These are phyloP conservation scores for Hippocampus abdominalis DNA, from an alignment of 2,113 vertebrate species.

Conservation along the genomic window DNA sequence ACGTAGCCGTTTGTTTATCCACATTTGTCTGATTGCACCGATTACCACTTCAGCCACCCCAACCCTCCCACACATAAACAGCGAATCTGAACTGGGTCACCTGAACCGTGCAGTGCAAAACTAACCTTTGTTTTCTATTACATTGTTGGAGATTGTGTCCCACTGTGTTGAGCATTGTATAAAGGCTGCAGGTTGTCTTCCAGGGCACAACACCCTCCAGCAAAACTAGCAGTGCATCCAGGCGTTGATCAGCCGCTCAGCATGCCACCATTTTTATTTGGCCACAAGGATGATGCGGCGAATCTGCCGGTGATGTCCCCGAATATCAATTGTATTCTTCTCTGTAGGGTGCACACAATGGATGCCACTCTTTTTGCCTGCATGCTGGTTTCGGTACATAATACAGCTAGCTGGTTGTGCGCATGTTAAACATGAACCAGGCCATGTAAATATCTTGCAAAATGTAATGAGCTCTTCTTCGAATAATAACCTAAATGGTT, in stretches of 20 bases:
- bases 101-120: too few relatives aligned
- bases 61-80: too few relatives aligned
- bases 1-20: too few relatives aligned
- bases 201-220: too few relatives aligned
- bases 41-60: too few relatives aligned
- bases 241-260: conserved; percentile 37
- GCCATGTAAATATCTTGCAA: conserved; percentile 11
- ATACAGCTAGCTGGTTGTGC: conserved; percentile 6
- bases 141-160: too few relatives aligned
- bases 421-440: conserved; percentile 3
- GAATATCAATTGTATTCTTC: conserved; percentile 45
- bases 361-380: background rate
- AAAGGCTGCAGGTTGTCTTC: too few relatives aligned
- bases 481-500: conserved; percentile 32
- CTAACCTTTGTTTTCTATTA: too few relatives aligned
- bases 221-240: too few relatives aligned
- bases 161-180: too few relatives aligned
- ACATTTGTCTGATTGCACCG: too few relatives aligned
- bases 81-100: too few relatives aligned
- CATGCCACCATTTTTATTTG: conserved; percentile 20
- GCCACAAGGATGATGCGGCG: conserved; percentile 1
- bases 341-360: conserved; percentile 14
- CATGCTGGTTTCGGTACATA: background rate
- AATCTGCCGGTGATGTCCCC: conserved; percentile 28
- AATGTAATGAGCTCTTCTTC: conserved; percentile 18